These are phyloP conservation scores for Globia sparganii DNA, from an alignment of 2,888 invertebrate species.

Conservation along the genomic window DNA sequence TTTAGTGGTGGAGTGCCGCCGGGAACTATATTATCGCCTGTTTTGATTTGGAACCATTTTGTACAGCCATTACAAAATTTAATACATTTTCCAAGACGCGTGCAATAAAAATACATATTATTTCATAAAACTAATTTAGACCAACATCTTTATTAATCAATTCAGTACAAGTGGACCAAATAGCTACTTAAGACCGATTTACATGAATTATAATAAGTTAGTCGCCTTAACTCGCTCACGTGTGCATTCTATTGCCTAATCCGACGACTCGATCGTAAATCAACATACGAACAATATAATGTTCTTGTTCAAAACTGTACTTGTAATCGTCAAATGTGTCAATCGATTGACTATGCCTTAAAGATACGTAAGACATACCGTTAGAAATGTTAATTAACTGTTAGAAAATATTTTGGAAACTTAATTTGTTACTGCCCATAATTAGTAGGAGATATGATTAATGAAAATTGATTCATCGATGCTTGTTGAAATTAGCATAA, in stretches of 20 bases:
- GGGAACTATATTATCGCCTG: constrained; percentile 10
- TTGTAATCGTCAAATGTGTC: constrained; percentile 29
- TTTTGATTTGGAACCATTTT: background rate
- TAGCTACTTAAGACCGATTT: constrained; percentile 33
- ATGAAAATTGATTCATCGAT: constrained; percentile 57
- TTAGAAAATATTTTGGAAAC: constrained; percentile 49
- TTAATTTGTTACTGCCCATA: constrained; percentile 51
- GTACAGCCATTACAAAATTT: too few relatives aligned
- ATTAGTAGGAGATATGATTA: constrained; percentile 57
- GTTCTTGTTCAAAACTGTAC: constrained; percentile 30
- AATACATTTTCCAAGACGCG: too few relatives aligned
- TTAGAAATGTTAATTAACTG: constrained; percentile 55
- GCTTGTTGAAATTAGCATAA: constrained; percentile 52
- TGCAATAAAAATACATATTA: background rate
- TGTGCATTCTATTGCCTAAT: constrained; percentile 44
- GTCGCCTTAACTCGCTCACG: constrained; percentile 30
- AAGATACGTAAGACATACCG: constrained; percentile 24
- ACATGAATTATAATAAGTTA: constrained; percentile 36
- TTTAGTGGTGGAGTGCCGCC: background rate
- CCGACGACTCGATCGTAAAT: constrained; percentile 38
- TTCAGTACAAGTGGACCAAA: background rate
- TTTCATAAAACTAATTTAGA: background rate
- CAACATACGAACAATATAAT: constrained; percentile 37
- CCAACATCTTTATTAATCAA: constrained; percentile 1
- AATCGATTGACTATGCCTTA: constrained; percentile 13